Evolutionary conservation across 2,888 invertebrate genomes (phyloP), one percentile per base, ranked within the genome.

Genomic region (Drosophila multiciliata): DNA sequence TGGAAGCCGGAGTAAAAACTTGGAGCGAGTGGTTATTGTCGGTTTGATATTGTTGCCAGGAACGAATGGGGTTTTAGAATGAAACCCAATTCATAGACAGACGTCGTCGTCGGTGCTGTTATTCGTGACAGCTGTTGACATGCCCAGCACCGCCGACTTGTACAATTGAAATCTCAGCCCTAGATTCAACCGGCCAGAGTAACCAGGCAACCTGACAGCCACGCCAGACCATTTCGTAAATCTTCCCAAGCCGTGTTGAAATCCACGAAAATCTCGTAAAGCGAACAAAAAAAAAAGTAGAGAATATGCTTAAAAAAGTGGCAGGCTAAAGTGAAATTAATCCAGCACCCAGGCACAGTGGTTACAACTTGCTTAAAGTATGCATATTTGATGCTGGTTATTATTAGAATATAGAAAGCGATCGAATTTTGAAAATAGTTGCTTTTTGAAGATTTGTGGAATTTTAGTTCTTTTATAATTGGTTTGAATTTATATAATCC

Each of bases 121-220:
- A 35, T 54, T 50, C 26, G 38, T 87, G 89, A 89, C 81, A 83
- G 87, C 67, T 77, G 87, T 77, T 83, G 83, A 83, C 89, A 83
- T 54, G 67, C 53, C 54, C 55, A 29, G 53, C 87, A 32, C 36
- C 61, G 89, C 70, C 85, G 35, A 58, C 89, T 65, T 64, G 63
- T 64, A 49, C 76, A 77, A 77, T 77, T 77, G 70, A 77, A 77
- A 77, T 75, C 80, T 63, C 69, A 40, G 38, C 48, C 8, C 29
- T 20, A 40, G 26, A 26, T 12, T 17, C 38, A 61, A 15, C 40
- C 26, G 40, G 49, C 50, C 38, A 36, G 45, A 59, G 71, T 32
- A 48, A 54, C 50, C 36, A 29, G 50, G 17, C 49, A 49, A 36
- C 50, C 36, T 35, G 32, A 23, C 57, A 40, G 26, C 11, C 49